These are phyloP conservation scores for Romanogobio albipinnatus DNA, from an alignment of 2,113 vertebrate species.

Conservation along the genomic window DNA sequence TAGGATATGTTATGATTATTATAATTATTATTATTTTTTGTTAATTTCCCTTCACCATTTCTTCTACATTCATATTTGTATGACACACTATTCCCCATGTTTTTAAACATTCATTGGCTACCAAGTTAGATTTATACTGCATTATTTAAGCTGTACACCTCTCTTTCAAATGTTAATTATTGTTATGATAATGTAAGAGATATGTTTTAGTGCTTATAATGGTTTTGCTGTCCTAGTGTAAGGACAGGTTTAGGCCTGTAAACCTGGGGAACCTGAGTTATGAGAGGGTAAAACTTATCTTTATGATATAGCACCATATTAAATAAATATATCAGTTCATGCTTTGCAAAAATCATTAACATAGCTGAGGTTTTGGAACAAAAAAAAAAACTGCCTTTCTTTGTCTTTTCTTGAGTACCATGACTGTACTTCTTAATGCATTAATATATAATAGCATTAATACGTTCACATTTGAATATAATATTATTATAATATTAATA, in stretches of 20 bases:
- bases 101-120: slow-evolving; percentile 16
- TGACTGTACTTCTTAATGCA: slow-evolving; percentile 51
- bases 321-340: slow-evolving; percentile 66
- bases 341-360: slow-evolving; percentile 64
- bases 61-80: slow-evolving; percentile 32
- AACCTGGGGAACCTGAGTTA: slow-evolving; percentile 21
- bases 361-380: slow-evolving; percentile 60
- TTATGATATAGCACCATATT: slow-evolving; percentile 74
- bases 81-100: slow-evolving; percentile 25
- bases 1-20: background rate
- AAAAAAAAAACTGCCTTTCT: slow-evolving; percentile 63
- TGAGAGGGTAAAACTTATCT: slow-evolving; percentile 28
- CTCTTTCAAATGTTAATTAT: slow-evolving; percentile 2
- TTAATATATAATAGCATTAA: slow-evolving; percentile 25
- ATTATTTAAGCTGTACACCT: slow-evolving; percentile 12
- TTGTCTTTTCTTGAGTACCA: slow-evolving; percentile 38
- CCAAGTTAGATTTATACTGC: background rate
- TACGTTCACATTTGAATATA: slow-evolving; percentile 27
- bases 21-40: background rate
- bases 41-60: background rate
- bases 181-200: slow-evolving; percentile 3
- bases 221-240: background rate
- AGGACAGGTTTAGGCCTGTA: too few relatives aligned
- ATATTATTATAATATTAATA: slow-evolving; percentile 30
- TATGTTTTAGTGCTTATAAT: background rate